These are phyloP conservation scores for Protobothrops flavoviridis DNA, from an alignment of 2,113 vertebrate genomes.

Conservation along the genomic window DNA sequence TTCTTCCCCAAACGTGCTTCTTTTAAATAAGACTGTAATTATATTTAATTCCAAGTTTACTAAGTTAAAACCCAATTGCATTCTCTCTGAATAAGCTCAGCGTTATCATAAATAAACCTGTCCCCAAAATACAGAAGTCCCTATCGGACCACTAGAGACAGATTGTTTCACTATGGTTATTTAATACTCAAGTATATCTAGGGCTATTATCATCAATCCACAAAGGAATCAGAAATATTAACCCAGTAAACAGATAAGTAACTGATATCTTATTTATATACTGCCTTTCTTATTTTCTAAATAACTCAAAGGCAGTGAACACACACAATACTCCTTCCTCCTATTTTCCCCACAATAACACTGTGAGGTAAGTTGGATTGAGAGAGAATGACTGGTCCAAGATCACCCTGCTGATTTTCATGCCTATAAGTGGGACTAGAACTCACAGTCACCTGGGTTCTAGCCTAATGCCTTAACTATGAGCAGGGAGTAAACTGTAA, in stretches of 20 bases:
- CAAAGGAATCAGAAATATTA: not conserved
- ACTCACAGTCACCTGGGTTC: too few relatives aligned
- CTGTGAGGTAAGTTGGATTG: too few relatives aligned
- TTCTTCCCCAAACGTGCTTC: not conserved
- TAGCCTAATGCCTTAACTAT: not conserved
- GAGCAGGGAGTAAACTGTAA: not conserved
- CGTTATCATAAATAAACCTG: not conserved
- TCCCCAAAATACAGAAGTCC: fast-evolving
- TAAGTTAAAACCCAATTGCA: fast-evolving
- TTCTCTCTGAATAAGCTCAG: not conserved
- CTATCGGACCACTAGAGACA: not conserved
- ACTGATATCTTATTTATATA: not conserved
- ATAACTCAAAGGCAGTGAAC: too few relatives aligned
- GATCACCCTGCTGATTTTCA: too few relatives aligned
- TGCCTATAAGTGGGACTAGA: too few relatives aligned
- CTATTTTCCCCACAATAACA: too few relatives aligned
- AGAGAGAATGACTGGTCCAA: too few relatives aligned
- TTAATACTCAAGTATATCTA: not conserved
- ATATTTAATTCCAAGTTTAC: not conserved
- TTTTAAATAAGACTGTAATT: not conserved
- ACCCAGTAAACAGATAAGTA: not conserved
- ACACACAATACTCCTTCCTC: too few relatives aligned
- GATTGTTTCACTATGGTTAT: not conserved
- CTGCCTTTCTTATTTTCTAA: too few relatives aligned
- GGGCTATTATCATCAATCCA: not conserved